Conservation (phyloP, 1,140 invertebrate species). For the Trichogramma pretiosum region DNA sequence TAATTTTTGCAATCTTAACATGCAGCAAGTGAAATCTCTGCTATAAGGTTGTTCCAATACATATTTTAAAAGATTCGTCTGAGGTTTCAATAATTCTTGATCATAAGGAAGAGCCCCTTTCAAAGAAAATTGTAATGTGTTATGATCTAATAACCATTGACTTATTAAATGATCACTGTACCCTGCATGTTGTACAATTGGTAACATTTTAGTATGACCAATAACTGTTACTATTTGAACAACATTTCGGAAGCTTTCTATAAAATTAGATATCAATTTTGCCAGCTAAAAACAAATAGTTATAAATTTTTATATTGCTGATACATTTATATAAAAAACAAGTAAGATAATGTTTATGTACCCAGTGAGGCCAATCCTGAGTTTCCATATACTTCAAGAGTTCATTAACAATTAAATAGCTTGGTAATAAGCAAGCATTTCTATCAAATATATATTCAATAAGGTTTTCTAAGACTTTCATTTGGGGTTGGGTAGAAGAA, state of each 20-base stretch:
- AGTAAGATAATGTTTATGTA: constrained; percentile 32
- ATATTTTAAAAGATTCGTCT: constrained; percentile 78
- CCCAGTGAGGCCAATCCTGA: constrained; percentile 83
- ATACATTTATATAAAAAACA: background rate
- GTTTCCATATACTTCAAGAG: constrained; percentile 82
- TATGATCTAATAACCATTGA: constrained; percentile 85
- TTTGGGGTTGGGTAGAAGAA: constrained; percentile 67
- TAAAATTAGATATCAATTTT: constrained; percentile 75
- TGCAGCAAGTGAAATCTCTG: constrained; percentile 89
- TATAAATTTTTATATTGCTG: background rate
- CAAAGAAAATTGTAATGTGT: constrained; percentile 75
- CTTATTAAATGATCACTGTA: constrained; percentile 80
- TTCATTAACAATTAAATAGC: constrained; percentile 91
- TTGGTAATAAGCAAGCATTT: constrained; percentile 82
- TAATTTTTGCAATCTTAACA: constrained; percentile 88
- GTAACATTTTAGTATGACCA: constrained; percentile 80
- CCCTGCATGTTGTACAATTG: constrained; percentile 87
- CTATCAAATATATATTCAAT: constrained; percentile 60
- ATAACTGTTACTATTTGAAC: constrained; percentile 94
- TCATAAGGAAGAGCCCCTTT: constrained; percentile 90
- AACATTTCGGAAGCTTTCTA: constrained; percentile 82
- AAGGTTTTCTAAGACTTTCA: constrained; percentile 36
- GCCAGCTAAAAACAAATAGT: constrained; percentile 54
- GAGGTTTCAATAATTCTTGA: constrained; percentile 77
- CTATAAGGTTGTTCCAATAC: constrained; percentile 93